A percentile compares a stretch with the other conserved stretches of the same genome.
phyloP scores from a whole-genome alignment of 1,140 invertebrate species.

The Pemphigus obesinymphae region DNA sequence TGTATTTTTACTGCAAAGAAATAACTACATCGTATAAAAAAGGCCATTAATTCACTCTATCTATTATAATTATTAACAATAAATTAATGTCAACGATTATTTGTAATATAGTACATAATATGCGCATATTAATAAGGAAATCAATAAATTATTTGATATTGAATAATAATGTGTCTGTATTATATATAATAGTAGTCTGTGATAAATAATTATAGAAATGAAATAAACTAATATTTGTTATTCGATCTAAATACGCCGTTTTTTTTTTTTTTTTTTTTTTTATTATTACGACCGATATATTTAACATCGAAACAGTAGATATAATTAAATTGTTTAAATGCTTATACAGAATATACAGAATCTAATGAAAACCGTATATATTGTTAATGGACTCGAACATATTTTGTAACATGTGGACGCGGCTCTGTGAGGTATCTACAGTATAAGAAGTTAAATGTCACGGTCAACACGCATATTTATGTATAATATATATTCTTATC shows the following conservation, averaged over 20 bases:
- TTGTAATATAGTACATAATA: background rate
- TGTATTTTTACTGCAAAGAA: background rate
- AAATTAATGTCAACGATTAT: background rate
- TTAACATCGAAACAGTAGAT: background rate
- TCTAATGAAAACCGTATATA: background rate
- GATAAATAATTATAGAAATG: background rate
- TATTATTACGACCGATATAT: background rate
- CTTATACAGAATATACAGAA: background rate
- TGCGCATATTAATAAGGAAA: background rate
- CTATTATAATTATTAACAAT: background rate
- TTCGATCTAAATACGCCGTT: background rate
- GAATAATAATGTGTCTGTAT: background rate
- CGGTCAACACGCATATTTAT: background rate
- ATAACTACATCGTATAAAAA: background rate
- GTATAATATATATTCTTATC: background rate
- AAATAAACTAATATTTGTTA: background rate
- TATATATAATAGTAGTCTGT: background rate
- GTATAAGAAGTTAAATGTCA: background rate
- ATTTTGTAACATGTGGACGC: background rate
- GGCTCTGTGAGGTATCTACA: background rate
- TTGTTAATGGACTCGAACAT: background rate
- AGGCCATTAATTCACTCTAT: background rate
- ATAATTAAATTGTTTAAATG: background rate
- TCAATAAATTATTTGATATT: background rate
- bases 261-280: no score